These are phyloP conservation scores for Cheilosia urbana DNA, from an alignment of 2,888 invertebrate genomes.

Conservation along the genomic window DNA sequence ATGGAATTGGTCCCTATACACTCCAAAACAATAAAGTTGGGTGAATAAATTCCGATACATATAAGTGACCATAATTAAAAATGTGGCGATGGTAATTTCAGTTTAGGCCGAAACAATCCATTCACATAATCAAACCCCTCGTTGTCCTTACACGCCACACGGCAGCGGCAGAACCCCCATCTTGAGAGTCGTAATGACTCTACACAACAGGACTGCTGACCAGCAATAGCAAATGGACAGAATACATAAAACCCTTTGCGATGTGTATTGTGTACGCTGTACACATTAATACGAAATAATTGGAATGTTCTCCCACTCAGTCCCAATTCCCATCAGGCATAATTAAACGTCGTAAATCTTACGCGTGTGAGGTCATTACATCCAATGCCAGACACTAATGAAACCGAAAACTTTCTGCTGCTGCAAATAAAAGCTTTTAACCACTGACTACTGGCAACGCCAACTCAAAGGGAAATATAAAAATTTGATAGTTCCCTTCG, in stretches of 20 bases:
- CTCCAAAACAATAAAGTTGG: constrained; percentile 9
- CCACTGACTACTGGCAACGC: not conserved
- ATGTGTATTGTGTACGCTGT: too few relatives aligned
- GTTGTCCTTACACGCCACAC: not conserved
- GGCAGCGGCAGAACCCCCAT: too few relatives aligned
- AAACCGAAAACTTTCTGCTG: constrained; percentile 57
- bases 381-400: constrained; percentile 56
- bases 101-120: constrained; percentile 44
- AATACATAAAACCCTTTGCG: constrained; percentile 34
- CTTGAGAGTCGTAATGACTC: constrained; percentile 51
- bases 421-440: constrained; percentile 21
- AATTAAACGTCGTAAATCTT: constrained; percentile 74
- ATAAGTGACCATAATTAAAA: constrained; percentile 42
- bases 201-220: constrained; percentile 23
- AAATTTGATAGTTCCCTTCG: not conserved
- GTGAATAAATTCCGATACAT: constrained; percentile 9
- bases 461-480: constrained; percentile 31
- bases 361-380: constrained; percentile 67
- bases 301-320: constrained; percentile 45
- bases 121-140: constrained; percentile 49
- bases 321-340: constrained; percentile 36
- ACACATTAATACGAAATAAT: constrained; percentile 62
- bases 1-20: not conserved
- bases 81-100: constrained; percentile 46
- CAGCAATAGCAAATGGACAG: constrained; percentile 31